Evolutionary conservation across 2,797 vertebrate genomes (phyloP).

Genomic region (Enteromius viviparus): DNA sequence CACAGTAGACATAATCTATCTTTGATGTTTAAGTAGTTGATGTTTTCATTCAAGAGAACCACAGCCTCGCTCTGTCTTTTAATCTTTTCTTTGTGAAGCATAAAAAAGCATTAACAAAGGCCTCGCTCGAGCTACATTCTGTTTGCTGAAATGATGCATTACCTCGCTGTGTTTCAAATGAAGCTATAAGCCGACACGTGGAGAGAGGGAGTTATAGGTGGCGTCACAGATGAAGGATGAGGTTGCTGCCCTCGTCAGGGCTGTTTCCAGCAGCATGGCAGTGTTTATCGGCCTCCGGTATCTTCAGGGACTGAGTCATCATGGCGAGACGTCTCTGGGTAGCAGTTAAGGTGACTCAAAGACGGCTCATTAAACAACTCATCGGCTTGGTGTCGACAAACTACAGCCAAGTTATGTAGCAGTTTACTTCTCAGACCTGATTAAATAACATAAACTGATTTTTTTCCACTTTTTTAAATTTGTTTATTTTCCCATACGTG

Average conservation of each 20-base stretch:
- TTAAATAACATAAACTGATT: not conserved
- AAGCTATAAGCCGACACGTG: not conserved
- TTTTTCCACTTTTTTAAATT: not conserved
- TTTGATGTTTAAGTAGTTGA: not conserved
- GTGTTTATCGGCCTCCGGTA: not conserved
- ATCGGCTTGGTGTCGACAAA: not conserved
- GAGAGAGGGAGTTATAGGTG: not conserved
- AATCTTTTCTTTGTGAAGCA: not conserved
- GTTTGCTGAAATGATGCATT: not conserved
- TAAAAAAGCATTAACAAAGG: conserved; percentile 5
- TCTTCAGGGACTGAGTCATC: conserved; percentile 1
- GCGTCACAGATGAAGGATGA: not conserved
- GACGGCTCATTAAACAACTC: not conserved
- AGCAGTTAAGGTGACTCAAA: conserved; percentile 19
- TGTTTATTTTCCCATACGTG: too few species aligned
- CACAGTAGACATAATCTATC: not conserved
- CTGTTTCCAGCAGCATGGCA: not conserved
- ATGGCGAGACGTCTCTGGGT: not conserved
- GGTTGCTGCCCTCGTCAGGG: not conserved
- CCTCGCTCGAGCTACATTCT: not conserved
- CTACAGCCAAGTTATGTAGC: not conserved
- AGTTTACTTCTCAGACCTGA: not conserved
- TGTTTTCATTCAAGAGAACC: not conserved
- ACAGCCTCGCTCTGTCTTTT: not conserved
- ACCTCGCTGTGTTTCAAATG: not conserved